Evolutionary conservation across 2,888 invertebrate species (phyloP).

Genomic region (Cecidostiba fungosa): DNA sequence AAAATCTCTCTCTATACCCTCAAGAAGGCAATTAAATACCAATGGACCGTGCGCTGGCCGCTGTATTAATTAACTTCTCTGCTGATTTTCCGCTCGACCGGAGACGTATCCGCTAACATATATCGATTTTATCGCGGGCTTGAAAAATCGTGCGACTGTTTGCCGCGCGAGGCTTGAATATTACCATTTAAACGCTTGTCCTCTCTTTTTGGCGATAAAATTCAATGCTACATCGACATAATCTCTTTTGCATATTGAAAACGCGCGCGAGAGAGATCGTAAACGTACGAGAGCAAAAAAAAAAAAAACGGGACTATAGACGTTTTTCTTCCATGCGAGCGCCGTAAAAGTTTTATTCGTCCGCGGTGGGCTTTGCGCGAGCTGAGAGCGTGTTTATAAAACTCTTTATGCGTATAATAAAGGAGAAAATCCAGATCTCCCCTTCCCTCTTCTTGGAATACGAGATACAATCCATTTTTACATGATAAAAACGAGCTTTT

Average conservation of each 20-base stretch:
- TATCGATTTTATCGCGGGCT: conserved; percentile 16
- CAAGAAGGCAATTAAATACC: conserved; percentile 21
- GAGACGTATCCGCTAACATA: not conserved
- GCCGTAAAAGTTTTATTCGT: conserved; percentile 43
- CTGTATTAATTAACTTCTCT: conserved; percentile 48
- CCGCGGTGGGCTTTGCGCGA: not conserved
- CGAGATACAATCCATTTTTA: conserved; percentile 21
- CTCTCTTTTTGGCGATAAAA: conserved; percentile 8
- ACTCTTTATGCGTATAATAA: conserved; percentile 28
- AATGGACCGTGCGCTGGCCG: not conserved
- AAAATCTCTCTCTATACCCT: not conserved
- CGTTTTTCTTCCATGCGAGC: not conserved
- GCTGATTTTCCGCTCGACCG: conserved; percentile 25
- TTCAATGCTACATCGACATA: conserved; percentile 14
- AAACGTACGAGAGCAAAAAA: conserved; percentile 9
- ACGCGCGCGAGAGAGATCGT: not conserved
- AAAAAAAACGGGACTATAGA: not conserved
- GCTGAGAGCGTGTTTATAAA: conserved; percentile 29
- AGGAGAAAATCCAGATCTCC: not conserved
- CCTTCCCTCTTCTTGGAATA: conserved; percentile 19
- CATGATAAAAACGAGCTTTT: conserved; percentile 19
- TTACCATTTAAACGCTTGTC: conserved; percentile 31
- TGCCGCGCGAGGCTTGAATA: not conserved
- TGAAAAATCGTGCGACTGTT: not conserved
- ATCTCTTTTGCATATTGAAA: conserved; percentile 43